phyloP scores from a whole-genome alignment of 2,888 invertebrate genomes.

The Rotaria sp. region DNA sequence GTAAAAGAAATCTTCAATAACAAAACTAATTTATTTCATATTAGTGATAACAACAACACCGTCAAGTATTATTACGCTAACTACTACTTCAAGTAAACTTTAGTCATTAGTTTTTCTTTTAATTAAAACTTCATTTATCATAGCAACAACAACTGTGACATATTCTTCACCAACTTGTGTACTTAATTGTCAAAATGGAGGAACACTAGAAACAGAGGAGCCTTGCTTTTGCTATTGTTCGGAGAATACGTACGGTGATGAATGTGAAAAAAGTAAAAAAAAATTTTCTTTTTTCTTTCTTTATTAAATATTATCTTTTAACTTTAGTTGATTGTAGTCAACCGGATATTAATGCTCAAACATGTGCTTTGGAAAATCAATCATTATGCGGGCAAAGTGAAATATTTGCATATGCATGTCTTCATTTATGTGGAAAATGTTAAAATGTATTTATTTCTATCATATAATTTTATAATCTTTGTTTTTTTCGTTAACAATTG shows the following conservation, averaged over 20 bases:
- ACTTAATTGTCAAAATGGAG: not conserved
- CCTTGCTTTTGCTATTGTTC: conserved; percentile 3
- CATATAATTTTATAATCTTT: too few species aligned
- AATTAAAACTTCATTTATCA: too few species aligned
- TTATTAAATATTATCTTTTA: not conserved
- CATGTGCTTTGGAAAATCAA: not conserved
- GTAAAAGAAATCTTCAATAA: not conserved
- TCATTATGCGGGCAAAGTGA: not conserved
- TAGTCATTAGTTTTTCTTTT: too few species aligned
- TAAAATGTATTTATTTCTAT: not conserved
- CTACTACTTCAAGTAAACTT: too few species aligned
- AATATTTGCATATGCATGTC: not conserved
- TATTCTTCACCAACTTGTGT: not conserved
- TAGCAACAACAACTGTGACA: not conserved
- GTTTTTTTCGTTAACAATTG: too few species aligned
- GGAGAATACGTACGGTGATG: not conserved
- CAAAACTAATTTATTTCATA: too few species aligned
- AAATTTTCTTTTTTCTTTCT: not conserved
- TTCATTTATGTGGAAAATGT: conserved; percentile 20
- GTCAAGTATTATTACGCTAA: too few species aligned
- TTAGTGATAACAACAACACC: not conserved
- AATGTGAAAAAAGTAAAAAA: not conserved
- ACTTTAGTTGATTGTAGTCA: not conserved
- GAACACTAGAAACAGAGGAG: not conserved
- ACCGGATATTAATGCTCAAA: not conserved